Evolutionary conservation across 2,888 invertebrate species (phyloP), one percentile per base, ranked within the genome.

Genomic region (Athalia cordata): DNA sequence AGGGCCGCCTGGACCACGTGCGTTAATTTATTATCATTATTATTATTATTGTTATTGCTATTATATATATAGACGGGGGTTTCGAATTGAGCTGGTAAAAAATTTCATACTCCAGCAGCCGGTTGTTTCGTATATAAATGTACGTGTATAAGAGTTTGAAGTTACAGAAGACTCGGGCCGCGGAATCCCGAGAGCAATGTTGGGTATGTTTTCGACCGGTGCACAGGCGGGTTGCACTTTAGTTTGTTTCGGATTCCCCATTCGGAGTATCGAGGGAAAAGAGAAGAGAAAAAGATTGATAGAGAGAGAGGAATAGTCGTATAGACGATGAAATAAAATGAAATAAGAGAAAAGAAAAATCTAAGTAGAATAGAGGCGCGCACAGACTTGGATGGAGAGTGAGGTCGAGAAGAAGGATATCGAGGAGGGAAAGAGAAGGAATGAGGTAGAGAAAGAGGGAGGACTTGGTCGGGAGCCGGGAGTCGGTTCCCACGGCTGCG

Each of bases 401-500:
- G 77, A 79, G 75, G 72, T 81, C 79, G 78, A 80, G 78, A 64
- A 80, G 77, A 81, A 79, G 82, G 79, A 55, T 77, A 79, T 77
- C 72, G 78, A 77, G 79, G 81, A 77, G 79, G 76, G 81, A 81
- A 79, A 70, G 77, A 80, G 82, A 79, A 81, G 80, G 67, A 80
- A 78, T 65, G 79, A 79, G 79, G 57, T 80, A 75, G 77, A 50
- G 79, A 80, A 81, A 80, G 82, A 79, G 78, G 79, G 79, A 81
- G 77, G 77, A 82, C 77, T 79, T 79, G 81, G 83, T 86, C 86
- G 85, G 84, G 84, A 86, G 88, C 87, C 84, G 85, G 88, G 84
- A 86, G 88, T 87, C 84, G 85, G 88, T 88, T 88, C 89, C 88
- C 89, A 88, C 88, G 89, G 86, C 88, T 86, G 86, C 86, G 85